Evolutionary conservation across 35 echinoderm and acorn worm genomes (phyloP).

Genomic region (Acanthaster planci): DNA sequence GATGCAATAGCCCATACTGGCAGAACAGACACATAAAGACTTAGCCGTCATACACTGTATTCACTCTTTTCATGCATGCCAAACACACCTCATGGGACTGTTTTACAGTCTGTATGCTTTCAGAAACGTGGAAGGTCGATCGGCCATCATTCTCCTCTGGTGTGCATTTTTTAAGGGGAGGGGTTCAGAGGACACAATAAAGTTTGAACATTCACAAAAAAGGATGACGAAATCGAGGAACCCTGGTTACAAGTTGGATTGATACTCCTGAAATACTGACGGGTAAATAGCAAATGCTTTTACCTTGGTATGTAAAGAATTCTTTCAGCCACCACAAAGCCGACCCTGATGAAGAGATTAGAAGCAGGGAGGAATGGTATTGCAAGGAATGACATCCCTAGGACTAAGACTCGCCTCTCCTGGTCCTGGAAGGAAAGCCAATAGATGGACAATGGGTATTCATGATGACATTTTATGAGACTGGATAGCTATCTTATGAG

Average conservation of each 20-base stretch:
- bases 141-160: no score
- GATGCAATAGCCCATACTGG: conserved; percentile 53
- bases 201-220: no score
- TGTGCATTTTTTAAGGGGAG: no score
- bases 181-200: no score
- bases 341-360: conserved; percentile 83
- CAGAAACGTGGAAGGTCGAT: no score
- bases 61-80: no score
- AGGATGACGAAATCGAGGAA: no score
- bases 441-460: conserved; percentile 3
- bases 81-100: no score
- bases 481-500: neutral
- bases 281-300: neutral
- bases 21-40: neutral
- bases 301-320: conserved; percentile 95
- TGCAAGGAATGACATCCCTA: conserved; percentile 67
- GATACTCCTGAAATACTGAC: no score
- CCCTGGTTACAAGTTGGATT: no score
- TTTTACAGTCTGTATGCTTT: no score
- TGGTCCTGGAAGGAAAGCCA: conserved; percentile 44
- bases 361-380: conserved; percentile 92
- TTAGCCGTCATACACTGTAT: no score
- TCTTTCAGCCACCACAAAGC: conserved; percentile 92
- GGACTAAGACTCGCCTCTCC: conserved; percentile 34
- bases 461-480: neutral